These are phyloP conservation scores for Anagyrus pseudococci DNA, from an alignment of 2,888 invertebrate species.

Conservation along the genomic window DNA sequence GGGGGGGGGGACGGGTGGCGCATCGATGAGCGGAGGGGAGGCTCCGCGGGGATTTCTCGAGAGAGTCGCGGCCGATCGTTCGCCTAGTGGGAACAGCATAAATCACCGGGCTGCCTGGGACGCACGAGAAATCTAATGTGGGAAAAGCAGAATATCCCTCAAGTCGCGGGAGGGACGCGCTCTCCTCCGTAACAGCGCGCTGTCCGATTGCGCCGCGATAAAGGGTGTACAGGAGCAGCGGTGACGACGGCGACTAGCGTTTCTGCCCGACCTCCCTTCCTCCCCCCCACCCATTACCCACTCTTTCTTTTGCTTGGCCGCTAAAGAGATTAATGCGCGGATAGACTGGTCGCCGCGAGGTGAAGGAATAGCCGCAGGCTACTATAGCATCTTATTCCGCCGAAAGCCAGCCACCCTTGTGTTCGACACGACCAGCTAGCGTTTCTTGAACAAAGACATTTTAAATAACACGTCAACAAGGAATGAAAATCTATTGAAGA, in stretches of 20 bases:
- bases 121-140: conserved; percentile 46
- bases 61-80: background rate
- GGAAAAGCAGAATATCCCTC: conserved; percentile 45
- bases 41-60: background rate
- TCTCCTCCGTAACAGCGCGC: conserved; percentile 23
- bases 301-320: no score
- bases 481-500: no score
- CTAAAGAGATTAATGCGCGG: no score
- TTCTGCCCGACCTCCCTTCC: background rate
- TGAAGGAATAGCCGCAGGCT: no score
- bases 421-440: no score
- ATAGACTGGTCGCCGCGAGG: no score
- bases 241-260: background rate
- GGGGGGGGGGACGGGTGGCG: background rate
- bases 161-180: conserved; percentile 19
- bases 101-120: conserved; percentile 43
- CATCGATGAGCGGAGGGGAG: background rate
- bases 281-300: no score
- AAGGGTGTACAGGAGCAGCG: conserved; percentile 37
- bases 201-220: conserved; percentile 42
- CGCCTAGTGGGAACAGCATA: conserved; percentile 44
- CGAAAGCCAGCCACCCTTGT: no score
- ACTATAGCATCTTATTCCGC: no score
- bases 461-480: no score
- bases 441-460: no score